phyloP scores from a whole-genome alignment of 1,140 invertebrate species.

The Bombus superbus region DNA sequence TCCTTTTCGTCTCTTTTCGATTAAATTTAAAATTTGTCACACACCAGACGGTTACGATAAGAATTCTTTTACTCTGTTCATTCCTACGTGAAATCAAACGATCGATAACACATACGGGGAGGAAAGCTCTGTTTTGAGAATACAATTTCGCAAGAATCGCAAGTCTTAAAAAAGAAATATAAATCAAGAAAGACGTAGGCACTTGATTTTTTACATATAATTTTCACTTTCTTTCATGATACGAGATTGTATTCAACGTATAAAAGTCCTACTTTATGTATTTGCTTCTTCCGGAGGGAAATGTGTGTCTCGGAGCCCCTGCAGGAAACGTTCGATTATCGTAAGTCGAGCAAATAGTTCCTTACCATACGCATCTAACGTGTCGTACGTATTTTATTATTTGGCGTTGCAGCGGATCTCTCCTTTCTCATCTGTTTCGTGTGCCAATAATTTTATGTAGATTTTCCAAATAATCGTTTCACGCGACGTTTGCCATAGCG shows the following conservation, averaged over 20 bases:
- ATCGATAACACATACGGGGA: neutral
- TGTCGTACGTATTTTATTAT: neutral
- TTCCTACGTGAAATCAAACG: neutral
- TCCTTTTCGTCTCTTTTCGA: neutral
- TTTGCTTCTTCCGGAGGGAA: neutral
- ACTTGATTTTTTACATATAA: conserved; percentile 34
- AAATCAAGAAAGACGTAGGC: conserved; percentile 32
- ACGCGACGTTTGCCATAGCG: conserved; percentile 74
- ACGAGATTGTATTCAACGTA: conserved; percentile 21
- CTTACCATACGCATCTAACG: conserved; percentile 37
- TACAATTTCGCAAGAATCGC: neutral
- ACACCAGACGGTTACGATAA: conserved; percentile 49
- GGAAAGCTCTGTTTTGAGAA: neutral
- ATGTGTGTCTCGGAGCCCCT: neutral
- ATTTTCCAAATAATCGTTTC: conserved; percentile 74
- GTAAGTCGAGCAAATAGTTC: conserved; percentile 36
- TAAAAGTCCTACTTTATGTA: conserved; percentile 7
- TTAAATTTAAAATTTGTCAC: conserved; percentile 48
- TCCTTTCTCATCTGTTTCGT: conserved; percentile 42
- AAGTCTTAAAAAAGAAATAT: conserved; percentile 14
- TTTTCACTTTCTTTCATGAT: conserved; percentile 27
- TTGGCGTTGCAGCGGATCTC: conserved; percentile 13
- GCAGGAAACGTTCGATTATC: conserved; percentile 8
- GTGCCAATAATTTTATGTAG: conserved; percentile 65
- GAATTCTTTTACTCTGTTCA: conserved; percentile 45